Evolutionary conservation across 2,113 vertebrate species (phyloP).

Genomic region (Tetraodon nigroviridis): DNA sequence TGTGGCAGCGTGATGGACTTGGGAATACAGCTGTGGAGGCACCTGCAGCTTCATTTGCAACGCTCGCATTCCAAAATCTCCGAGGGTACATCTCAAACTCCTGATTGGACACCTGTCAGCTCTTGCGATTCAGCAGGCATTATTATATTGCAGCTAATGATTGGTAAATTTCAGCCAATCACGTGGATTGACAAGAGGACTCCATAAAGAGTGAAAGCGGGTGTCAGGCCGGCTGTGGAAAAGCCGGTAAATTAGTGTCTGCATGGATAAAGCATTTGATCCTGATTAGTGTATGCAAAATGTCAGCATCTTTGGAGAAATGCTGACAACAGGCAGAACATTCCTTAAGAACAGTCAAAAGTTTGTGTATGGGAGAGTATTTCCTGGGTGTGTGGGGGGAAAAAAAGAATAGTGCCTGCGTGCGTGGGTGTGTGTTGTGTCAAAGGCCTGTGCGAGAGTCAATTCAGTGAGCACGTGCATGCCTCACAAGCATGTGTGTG

Average conservation of each 20-base stretch:
- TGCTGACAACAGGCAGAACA: conserved; percentile 75
- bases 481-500: conserved; percentile 14
- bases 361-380: conserved; percentile 63
- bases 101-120: conserved; percentile 84
- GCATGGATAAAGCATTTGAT: conserved; percentile 75
- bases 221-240: conserved; percentile 66
- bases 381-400: conserved; percentile 44
- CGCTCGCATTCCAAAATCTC: conserved; percentile 78
- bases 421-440: conserved; percentile 52
- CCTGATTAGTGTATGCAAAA: conserved; percentile 79
- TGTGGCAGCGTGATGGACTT: conserved; percentile 75
- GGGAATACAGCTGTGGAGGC: conserved; percentile 78
- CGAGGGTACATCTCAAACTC: conserved; percentile 79
- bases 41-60: conserved; percentile 82
- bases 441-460: conserved; percentile 49
- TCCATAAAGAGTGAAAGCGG: conserved; percentile 63
- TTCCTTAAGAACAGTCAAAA: conserved; percentile 78
- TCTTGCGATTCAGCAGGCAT: conserved; percentile 68
- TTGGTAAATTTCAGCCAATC: conserved; percentile 75
- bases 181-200: conserved; percentile 71
- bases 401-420: background rate
- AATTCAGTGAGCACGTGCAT: conserved; percentile 35
- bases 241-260: conserved; percentile 73
- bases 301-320: conserved; percentile 75
- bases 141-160: conserved; percentile 75